Percentiles rank a stretch among this genome's conserved stretches.
Conservation (phyloP, 92 coral and sea anemone genomes). For the Parazoanthus atlanticus region DNA sequence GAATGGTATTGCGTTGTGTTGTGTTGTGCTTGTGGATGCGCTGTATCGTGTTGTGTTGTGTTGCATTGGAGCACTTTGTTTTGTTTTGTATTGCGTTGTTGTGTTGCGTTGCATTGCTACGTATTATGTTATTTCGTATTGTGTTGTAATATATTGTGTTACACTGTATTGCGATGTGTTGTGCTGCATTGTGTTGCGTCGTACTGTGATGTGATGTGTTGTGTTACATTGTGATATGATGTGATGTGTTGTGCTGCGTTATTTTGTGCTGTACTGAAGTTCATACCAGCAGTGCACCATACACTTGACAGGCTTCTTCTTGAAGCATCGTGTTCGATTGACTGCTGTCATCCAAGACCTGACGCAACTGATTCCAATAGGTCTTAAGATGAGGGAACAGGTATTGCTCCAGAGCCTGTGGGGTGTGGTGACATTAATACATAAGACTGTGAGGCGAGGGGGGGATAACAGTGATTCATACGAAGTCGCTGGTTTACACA, state of each 20-base stretch:
- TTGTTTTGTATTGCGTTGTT: neutral
- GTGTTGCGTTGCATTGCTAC: neutral
- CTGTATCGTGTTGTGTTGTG: neutral
- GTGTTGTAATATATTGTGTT: neutral
- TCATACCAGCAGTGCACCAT: constrained; percentile 82
- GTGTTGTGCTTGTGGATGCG: neutral
- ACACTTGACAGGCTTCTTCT: constrained; percentile 85
- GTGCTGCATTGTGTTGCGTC: neutral
- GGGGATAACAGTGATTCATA: neutral
- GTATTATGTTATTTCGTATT: neutral
- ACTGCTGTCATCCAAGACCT: constrained; percentile 79
- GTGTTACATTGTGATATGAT: neutral
- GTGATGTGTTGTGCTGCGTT: neutral
- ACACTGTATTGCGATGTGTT: neutral
- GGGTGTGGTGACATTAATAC: neutral
- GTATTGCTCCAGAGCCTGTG: constrained; percentile 88
- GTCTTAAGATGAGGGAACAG: constrained; percentile 82
- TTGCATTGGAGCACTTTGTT: neutral
- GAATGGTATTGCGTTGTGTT: neutral
- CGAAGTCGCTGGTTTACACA: neutral
- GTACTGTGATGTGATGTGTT: neutral
- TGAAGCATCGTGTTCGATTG: constrained; percentile 76
- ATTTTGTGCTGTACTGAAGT: neutral
- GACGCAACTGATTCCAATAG: constrained; percentile 80
- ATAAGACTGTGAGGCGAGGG: neutral